Evolutionary conservation across 2,113 vertebrate species (phyloP).

Genomic region (Notothenia rossii): DNA sequence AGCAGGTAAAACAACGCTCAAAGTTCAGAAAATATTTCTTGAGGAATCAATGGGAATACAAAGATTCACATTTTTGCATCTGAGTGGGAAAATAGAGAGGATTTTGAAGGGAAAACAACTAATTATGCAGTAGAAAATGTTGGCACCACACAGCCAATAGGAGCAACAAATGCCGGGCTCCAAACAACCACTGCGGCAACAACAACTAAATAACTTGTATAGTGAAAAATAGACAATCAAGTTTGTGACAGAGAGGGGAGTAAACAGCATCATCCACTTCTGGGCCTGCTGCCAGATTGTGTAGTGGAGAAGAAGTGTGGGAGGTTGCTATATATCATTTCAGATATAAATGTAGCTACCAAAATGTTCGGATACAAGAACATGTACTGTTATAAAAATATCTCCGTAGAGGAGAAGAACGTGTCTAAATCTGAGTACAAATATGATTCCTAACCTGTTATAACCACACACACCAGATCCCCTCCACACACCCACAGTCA

Average conservation of each 20-base stretch:
- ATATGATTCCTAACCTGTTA: neutral
- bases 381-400: neutral
- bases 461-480: conserved; percentile 12
- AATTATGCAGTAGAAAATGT: conserved; percentile 18
- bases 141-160: neutral
- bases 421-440: neutral
- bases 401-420: neutral
- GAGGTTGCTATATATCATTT: conserved; percentile 26
- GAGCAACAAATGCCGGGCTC: conserved; percentile 14
- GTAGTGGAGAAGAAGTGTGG: conserved; percentile 1
- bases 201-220: conserved; percentile 29
- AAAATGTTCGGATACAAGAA: neutral
- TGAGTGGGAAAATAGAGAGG: neutral
- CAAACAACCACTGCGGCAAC: neutral
- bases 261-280: conserved; percentile 32
- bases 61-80: neutral
- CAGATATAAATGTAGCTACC: neutral
- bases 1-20: conserved; percentile 84
- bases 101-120: conserved; percentile 9
- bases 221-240: conserved; percentile 21
- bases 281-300: conserved; percentile 26
- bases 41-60: neutral
- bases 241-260: conserved; percentile 9
- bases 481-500: conserved; percentile 33
- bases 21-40: neutral